phyloP scores from a whole-genome alignment of 2,888 invertebrate species.

The Oligia strigilis region DNA sequence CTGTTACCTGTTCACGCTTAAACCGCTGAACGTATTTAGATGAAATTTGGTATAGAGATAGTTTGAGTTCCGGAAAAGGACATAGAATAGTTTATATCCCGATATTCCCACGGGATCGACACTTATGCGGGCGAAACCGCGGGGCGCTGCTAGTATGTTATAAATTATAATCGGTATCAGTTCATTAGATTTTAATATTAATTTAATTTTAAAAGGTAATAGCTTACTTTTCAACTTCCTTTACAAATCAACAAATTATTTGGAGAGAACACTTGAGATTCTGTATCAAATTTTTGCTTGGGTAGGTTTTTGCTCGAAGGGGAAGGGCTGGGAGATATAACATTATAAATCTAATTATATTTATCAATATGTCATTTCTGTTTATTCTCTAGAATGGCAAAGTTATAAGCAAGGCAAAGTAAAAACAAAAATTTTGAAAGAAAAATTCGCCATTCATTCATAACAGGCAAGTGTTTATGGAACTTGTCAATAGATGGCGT shows the following conservation, averaged over 20 bases:
- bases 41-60: too few species aligned
- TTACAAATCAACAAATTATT: neutral
- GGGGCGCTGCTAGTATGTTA: too few species aligned
- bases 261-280: neutral
- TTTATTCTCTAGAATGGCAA: neutral
- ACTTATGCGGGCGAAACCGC: too few species aligned
- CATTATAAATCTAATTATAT: neutral
- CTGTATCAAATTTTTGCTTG: neutral
- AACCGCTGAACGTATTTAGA: too few species aligned
- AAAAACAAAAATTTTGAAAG: neutral
- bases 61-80: too few species aligned
- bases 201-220: neutral
- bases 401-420: neutral
- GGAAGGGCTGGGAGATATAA: neutral
- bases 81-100: too few species aligned
- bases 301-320: too few species aligned
- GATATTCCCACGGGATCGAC: too few species aligned
- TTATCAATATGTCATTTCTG: neutral
- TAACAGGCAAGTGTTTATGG: neutral
- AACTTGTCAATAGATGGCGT: conserved; percentile 67
- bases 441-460: neutral
- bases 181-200: neutral
- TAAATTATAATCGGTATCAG: neutral
- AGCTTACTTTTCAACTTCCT: neutral
- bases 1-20: too few species aligned